Evolutionary conservation across 2,113 vertebrate species (phyloP), one percentile per base, ranked within the genome.

Genomic region (Pelmatolapia mariae): DNA sequence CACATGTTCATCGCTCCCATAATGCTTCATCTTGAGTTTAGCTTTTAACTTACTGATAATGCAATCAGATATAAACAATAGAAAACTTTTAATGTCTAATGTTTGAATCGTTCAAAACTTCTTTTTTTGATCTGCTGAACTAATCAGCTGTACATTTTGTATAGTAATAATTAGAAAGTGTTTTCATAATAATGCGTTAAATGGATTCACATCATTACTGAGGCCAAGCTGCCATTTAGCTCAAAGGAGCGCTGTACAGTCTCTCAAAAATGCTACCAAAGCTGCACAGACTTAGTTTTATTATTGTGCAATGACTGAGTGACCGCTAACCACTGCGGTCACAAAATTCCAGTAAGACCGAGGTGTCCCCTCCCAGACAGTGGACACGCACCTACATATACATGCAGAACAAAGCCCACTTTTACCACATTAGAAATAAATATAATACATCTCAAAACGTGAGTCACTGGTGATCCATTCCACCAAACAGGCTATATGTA

Each of bases 341-440:
- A 29, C 29, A 43, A 26, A 85, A 43, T 95, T 91, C 89, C 88
- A 87, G 87, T 91, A 91, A 95, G 33, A 66, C 57, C 19, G 79
- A 89, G 50, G 63, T 73, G 57, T 54, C 73, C 82, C 63, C 22
- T 85, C 31, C 57, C 85, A 88, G 59, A 82, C 66, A 84, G 59
- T 29, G 80, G 54, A 83, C 80, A 53, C 33, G 4, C 54, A 73
- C 61, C 59, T 26, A 80, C 45, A 79, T 57, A 68, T 66, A 81
- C 52, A 85, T 79, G 84, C 45, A 82, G 40, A 82, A 59, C 33
- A 40, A 88, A 91, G 57, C 24, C 89, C 89, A 88, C 84, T 85
- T 61, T 86, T 16, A 92, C 94, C 94, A 94, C 93, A 90, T 89
- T 52, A 93, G 18, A 89, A 80, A 90, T 86, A 84, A n/a, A 83